A percentile compares a stretch with the other conserved stretches of the same genome.
Evolutionary conservation across 1,140 invertebrate genomes (phyloP).

Genomic region (Caenorhabditis briggsae): DNA sequence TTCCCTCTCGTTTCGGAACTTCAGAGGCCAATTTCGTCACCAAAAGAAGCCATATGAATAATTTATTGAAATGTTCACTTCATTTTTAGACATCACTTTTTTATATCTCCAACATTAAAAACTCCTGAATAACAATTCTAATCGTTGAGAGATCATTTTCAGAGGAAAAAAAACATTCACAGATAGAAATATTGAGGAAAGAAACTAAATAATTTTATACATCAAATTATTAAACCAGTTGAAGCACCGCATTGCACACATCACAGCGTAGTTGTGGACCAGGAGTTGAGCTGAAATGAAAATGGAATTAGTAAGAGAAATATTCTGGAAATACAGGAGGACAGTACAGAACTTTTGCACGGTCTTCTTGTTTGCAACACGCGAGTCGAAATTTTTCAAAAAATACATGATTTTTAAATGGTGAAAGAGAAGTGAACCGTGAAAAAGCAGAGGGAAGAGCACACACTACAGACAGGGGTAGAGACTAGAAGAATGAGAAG

Average conservation of each 20-base stretch:
- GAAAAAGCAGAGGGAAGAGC: not conserved
- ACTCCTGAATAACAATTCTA: not conserved
- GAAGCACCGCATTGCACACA: not conserved
- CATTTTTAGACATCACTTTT: slow-evolving; percentile 3
- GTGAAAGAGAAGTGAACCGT: not conserved
- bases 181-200: not conserved
- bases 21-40: not conserved
- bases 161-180: not conserved
- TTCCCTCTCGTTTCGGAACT: not conserved
- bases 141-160: slow-evolving; percentile 16
- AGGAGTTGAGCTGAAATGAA: slow-evolving; percentile 39
- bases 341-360: not conserved
- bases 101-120: not conserved
- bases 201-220: not conserved
- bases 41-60: not conserved
- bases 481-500: slow-evolving; percentile 7
- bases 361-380: not conserved
- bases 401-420: not conserved
- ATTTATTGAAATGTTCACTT: slow-evolving; percentile 22
- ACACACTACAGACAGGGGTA: slow-evolving; percentile 39
- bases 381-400: not conserved
- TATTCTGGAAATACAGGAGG: not conserved
- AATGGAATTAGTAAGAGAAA: not conserved
- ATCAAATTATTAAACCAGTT: slow-evolving; percentile 24
- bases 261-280: slow-evolving; percentile 48